Conservation (phyloP, 1,140 invertebrate species). For the Gryllus bimaculatus region DNA sequence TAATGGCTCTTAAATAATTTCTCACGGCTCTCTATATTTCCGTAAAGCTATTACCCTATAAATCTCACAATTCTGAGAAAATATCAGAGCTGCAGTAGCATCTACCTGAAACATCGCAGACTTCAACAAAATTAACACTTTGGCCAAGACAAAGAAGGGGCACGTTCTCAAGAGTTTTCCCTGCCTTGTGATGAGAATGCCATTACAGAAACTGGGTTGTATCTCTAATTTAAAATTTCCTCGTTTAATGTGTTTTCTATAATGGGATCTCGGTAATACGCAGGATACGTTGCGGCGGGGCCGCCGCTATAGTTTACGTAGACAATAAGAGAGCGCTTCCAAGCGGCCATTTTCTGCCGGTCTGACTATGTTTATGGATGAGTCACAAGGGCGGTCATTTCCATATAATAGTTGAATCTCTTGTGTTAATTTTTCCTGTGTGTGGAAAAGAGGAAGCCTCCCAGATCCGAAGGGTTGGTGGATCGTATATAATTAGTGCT, state of each 20-base stretch:
- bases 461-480: background rate
- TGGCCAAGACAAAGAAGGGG: background rate
- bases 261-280: background rate
- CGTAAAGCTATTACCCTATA: background rate
- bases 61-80: background rate
- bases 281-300: background rate
- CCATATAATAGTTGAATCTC: conserved; percentile 1
- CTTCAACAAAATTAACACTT: background rate
- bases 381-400: background rate
- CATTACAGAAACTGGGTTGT: background rate
- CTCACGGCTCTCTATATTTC: background rate
- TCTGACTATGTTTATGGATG: background rate
- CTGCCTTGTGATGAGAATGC: background rate
- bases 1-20: no score
- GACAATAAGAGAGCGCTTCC: background rate
- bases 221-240: conserved; percentile 1
- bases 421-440: background rate
- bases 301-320: background rate
- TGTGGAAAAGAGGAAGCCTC: background rate
- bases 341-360: background rate
- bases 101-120: background rate
- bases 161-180: background rate
- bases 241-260: conserved; percentile 5
- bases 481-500: background rate
- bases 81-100: background rate